Base-by-base conservation (phyloP, 1,140 invertebrate genomes). In the Bombus fervidus region DNA sequence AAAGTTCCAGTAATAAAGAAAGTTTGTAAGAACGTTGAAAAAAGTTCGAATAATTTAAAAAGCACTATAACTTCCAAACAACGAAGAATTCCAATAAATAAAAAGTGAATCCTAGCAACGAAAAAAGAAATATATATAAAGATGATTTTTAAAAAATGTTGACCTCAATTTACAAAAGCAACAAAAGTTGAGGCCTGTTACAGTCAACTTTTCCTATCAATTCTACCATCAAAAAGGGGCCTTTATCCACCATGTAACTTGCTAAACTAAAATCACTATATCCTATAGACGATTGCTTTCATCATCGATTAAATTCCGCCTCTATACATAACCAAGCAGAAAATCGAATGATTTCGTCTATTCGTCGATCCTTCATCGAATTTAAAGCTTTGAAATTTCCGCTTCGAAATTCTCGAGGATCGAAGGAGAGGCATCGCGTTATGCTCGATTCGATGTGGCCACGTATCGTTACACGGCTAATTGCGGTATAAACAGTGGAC, bases 401-500 rank as follows among this genome's bases (percentile, higher is more conserved):
- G 3, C 25, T 28, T 47, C 41, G 47, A 77, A 75, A 72, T 57
- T 41, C 59, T 66, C 28, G 59, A 8, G 31, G 73, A 81, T 53
- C 72, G 76, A 62, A 66, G 31, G n/a, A 66, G 76, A 72, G 28
- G 39, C 37, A 39, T 3, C 9, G 34, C 3, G 86, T 74, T 71
- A 80, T 80, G 78, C 53, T 71, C 76, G 85, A 84, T 91, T 90
- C 88, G 89, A 80, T 80, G 78, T 86, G 87, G 84, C 81, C 79
- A 78, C 85, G 88, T 91, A 88, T 91, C 88, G 91, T 89, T 89
- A 91, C 91, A 90, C 87, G 90, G 91, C 93, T 94, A 95, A 95
- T 95, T 95, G 93, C 93, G 94, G 90, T 92, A 94, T 95, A 95
- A 95, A 95, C 93, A 95, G 93, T 87, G 87, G 90, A 89, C 85